Conservation (phyloP, 2,888 invertebrate genomes). For the Unio pictorum region DNA sequence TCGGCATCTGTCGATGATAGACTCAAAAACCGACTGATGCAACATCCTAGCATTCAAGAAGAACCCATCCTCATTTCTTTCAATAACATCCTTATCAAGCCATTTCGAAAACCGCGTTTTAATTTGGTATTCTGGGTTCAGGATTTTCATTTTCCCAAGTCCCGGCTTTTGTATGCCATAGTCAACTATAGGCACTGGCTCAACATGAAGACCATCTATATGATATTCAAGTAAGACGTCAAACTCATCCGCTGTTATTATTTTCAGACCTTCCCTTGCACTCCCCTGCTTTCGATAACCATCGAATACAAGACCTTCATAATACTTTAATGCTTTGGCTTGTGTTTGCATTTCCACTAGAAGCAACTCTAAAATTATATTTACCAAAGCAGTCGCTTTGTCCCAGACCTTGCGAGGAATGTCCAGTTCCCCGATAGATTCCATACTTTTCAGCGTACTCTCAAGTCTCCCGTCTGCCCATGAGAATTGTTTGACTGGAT, state of each 20-base stretch:
- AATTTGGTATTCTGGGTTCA: slow-evolving; percentile 4
- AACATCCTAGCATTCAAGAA: slow-evolving; percentile 16
- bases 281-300: slow-evolving; percentile 31
- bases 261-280: slow-evolving; percentile 37
- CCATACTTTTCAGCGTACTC: not conserved
- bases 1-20: slow-evolving; percentile 13
- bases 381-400: not conserved
- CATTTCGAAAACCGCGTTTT: not conserved
- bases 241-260: slow-evolving; percentile 30
- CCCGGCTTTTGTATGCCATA: not conserved
- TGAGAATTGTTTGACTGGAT: not conserved
- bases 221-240: slow-evolving; percentile 27
- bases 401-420: not conserved
- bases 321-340: slow-evolving; percentile 9
- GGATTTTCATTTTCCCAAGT: not conserved
- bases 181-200: not conserved
- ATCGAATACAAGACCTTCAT: slow-evolving; percentile 13
- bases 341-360: slow-evolving; percentile 7
- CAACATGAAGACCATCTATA: slow-evolving; percentile 15
- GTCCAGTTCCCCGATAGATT: not conserved
- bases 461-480: not conserved
- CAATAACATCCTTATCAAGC: slow-evolving; percentile 8
- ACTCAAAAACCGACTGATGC: slow-evolving; percentile 15
- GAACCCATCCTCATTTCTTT: not conserved
- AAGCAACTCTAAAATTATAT: slow-evolving; percentile 2